Conservation (phyloP, 1,140 invertebrate genomes). For the Euura saliciscinereae region DNA sequence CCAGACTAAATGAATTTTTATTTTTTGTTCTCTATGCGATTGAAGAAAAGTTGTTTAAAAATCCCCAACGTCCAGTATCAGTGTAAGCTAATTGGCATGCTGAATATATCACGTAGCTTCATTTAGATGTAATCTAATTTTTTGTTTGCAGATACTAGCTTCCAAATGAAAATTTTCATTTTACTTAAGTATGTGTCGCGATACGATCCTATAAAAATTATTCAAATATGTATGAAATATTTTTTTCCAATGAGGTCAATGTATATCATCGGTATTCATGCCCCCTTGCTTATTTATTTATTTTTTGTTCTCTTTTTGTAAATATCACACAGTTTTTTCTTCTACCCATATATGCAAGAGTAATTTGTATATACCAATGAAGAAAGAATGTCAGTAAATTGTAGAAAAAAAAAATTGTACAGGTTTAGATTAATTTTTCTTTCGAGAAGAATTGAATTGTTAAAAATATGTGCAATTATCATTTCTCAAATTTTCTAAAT, state of each 20-base stretch:
- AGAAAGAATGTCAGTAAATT: no score
- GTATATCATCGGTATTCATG: neutral
- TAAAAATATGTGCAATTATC: no score
- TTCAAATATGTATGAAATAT: neutral
- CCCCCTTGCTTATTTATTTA: no score
- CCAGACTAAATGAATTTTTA: no score
- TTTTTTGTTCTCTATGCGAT: neutral
- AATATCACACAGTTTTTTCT: neutral
- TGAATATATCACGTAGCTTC: slow-evolving; percentile 7
- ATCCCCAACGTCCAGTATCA: neutral
- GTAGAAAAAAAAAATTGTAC: no score
- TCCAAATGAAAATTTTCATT: neutral
- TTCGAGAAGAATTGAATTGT: no score
- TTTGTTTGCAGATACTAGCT: neutral
- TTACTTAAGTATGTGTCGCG: neutral
- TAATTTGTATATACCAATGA: no score
- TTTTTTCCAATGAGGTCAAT: neutral
- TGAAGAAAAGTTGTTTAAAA: neutral
- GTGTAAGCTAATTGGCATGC: neutral
- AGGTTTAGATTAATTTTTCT: no score
- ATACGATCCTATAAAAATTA: neutral
- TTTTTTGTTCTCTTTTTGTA: neutral
- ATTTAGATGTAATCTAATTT: neutral
- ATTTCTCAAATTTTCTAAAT: no score
- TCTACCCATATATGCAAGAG: no score